These are phyloP conservation scores for Scarus forsteni DNA, from an alignment of 2,797 vertebrate genomes.

Conservation along the genomic window DNA sequence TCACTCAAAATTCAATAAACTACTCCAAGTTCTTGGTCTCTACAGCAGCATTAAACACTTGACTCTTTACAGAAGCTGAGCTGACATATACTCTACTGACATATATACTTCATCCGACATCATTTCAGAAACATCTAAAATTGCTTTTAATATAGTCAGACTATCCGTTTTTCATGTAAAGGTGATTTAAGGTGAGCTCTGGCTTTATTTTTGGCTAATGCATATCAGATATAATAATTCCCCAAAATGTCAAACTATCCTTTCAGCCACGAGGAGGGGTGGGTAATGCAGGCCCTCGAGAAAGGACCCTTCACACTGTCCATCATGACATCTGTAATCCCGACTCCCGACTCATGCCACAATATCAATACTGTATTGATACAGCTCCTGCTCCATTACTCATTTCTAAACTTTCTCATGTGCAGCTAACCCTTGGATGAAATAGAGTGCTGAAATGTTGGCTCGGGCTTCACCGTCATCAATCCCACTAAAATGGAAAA, in stretches of 20 bases:
- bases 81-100: too few relatives aligned
- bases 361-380: constrained; percentile 39
- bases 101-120: too few relatives aligned
- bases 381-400: constrained; percentile 17
- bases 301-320: constrained; percentile 1
- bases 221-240: constrained; percentile 12
- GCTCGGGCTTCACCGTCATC: constrained; percentile 46
- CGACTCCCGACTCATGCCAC: constrained; percentile 29
- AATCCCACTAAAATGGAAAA: constrained; percentile 65
- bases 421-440: constrained; percentile 42
- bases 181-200: neutral
- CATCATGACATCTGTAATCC: constrained; percentile 30
- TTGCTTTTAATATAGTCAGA: neutral
- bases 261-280: neutral
- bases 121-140: neutral
- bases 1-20: too few relatives aligned
- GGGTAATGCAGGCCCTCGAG: constrained; percentile 1
- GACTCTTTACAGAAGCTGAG: too few relatives aligned
- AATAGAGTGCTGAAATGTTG: constrained; percentile 49
- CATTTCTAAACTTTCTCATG: constrained; percentile 38
- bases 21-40: too few relatives aligned
- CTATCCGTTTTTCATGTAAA: constrained; percentile 1
- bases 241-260: constrained; percentile 2
- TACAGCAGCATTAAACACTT: too few relatives aligned
- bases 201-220: neutral